phyloP scores from a whole-genome alignment of 2,113 vertebrate genomes.

The Chauna torquata region DNA sequence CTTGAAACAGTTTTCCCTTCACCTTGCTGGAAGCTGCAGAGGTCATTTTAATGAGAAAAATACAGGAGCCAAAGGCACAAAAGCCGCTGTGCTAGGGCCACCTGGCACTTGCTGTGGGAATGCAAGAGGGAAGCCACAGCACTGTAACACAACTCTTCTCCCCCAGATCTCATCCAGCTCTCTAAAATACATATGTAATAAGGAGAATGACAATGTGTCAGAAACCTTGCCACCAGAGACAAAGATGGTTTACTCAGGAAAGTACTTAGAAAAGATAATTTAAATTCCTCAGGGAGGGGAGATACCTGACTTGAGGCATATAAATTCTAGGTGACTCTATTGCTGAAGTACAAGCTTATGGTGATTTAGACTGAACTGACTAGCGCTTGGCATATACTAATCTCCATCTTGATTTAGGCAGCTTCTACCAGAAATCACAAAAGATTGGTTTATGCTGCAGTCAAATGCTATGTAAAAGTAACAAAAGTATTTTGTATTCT shows the following conservation, averaged over 20 bases:
- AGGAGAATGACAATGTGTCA: not conserved
- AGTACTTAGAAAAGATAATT: not conserved
- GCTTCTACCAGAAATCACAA: not conserved
- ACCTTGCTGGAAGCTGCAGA: not conserved
- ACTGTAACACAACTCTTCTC: not conserved
- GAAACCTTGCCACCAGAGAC: not conserved
- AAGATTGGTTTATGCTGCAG: not conserved
- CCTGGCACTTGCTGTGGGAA: fast-evolving
- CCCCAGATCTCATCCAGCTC: not conserved
- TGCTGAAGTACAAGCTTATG: not conserved
- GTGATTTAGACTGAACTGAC: not conserved
- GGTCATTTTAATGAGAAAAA: not conserved
- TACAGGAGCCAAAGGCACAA: not conserved
- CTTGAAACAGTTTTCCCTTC: not conserved
- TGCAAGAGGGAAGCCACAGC: not conserved
- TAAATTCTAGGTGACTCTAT: not conserved
- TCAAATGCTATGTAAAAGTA: not conserved
- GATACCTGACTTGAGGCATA: not conserved
- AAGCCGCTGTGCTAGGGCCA: not conserved
- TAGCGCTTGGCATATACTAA: not conserved
- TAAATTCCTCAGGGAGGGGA: not conserved
- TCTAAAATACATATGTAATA: not conserved
- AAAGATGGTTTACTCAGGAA: not conserved
- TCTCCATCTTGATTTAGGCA: not conserved
- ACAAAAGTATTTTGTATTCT: not conserved